Base-by-base conservation (phyloP, 1,140 invertebrate species). In the Neotoxoptera formosana region DNA sequence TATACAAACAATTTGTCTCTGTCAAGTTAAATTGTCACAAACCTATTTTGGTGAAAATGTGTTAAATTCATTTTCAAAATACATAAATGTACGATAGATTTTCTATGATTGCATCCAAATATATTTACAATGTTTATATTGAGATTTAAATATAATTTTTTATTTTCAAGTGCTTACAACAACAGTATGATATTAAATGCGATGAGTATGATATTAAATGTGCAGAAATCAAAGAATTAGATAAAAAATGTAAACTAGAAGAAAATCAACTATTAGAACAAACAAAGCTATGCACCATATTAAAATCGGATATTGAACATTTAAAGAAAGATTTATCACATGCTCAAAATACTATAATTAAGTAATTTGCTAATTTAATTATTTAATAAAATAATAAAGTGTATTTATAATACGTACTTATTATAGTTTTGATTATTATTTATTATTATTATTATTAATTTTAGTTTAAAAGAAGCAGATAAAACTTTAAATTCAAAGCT, bases 201-300 rank as follows among this genome's bases (percentile, higher is more conserved):
- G 93, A 93, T 60, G 93, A 93, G 25, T 91, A 56, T 83, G 93
- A 93, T 45, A 51, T 81, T 83, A 93, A 93, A 91, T 89, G 88
- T 90, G 48, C 47, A 4, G 89, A 93, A 91, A 60, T 56, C 9
- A 93, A 90, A 90, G 89, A 91, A 51, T 53, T 91, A 60, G 9
- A 47, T 23, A 93, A 90, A 91, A 90, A 91, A 25, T 86, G 56
- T 51, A 56, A 84, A 41, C 67, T 91, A 84, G 89, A 45, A 53
- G 89, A 93, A 84, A 93, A 91, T 56, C 30, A 91, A 45, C 25
- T 93, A 14, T 93, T 93, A 30, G 76, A 93, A 51, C 91, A 93
- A 84, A 84, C 34, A 25, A 84, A 93, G 7, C 84, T 53, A 56
- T 93, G 47, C 2, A 36, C n/a, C 1, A 21, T 21, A 30, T 93